Evolutionary conservation across 2,113 vertebrate species (phyloP).

Genomic region (Sylvilagus bachmani): DNA sequence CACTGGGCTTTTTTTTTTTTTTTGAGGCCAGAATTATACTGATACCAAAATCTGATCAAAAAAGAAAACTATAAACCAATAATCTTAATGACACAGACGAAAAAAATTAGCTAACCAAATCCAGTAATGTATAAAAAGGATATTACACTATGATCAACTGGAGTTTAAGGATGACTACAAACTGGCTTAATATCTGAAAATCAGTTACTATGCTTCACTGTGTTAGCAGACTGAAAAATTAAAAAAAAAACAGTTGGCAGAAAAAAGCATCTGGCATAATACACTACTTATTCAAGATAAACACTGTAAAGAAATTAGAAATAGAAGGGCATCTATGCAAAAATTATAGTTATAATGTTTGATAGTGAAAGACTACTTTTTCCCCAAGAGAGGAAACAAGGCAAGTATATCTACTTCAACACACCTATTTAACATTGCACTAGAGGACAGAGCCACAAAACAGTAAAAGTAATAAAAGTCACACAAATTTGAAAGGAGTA

Average conservation of each 20-base stretch:
- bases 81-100: not conserved
- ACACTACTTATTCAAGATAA: not conserved
- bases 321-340: not conserved
- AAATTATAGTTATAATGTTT: not conserved
- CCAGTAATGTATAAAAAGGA: slow-evolving; percentile 13
- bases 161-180: not conserved
- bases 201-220: not conserved
- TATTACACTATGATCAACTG: not conserved
- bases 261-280: slow-evolving; percentile 31
- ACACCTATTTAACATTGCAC: not conserved
- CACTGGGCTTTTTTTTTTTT: no score
- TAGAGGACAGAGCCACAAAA: not conserved
- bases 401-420: not conserved
- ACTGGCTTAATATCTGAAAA: slow-evolving; percentile 25
- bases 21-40: no score
- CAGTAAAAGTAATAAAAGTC: not conserved
- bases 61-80: no score
- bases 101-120: not conserved
- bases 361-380: no score
- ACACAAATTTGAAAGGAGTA: slow-evolving; percentile 7
- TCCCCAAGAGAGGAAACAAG: no score
- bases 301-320: slow-evolving; percentile 3
- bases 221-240: slow-evolving; percentile 2
- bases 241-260: not conserved
- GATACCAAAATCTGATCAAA: no score